Evolutionary conservation across 2,113 vertebrate genomes (phyloP), one percentile per base, ranked within the genome.

Genomic region (Rhinolophus ferrumequinum): DNA sequence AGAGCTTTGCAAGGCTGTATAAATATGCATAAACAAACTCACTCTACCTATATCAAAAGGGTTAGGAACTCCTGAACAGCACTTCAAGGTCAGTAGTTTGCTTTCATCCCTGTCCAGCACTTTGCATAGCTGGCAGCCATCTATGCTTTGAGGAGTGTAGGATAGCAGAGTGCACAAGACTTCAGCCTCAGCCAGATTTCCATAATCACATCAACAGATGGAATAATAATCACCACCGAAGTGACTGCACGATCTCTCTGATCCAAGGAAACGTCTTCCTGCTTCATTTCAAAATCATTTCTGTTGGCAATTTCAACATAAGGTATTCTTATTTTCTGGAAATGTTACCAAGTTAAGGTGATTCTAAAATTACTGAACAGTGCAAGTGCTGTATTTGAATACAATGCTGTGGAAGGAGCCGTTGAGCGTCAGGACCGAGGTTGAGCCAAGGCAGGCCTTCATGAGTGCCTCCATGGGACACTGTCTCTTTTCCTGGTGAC

Each of bases 161-260:
- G 62, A 95, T 47, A 95, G 60, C 26, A 67, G 35, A 97, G 88
- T 92, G 73, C 86, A 96, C n/a, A 94, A 50, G 94, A 69, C 84
- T 82, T 95, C 69, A 76, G 72, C 47, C 86, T 90, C 72, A 80
- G 92, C 44, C 80, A 76, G 41, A 88, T 93, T 95, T 97, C 67
- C 88, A 91, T 98, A 97, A 98, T 97, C 85, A 90, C 1, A 30
- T 96, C 93, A 92, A 95, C 94, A 97, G 97, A 98, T 97, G 94
- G 97, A 98, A 96, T 92, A 96, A 96, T 87, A 88, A 97, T 96
- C 94, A 96, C 76, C 83, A 81, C 56, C 79, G 82, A 97, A 98
- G 90, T 52, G 35, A 83, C 1, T 0, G 72, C 50, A 70, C 8
- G 50, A 52, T 97, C 85, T 97, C 97, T 96, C 92, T 70, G 93